Base-by-base conservation (phyloP, 2,113 vertebrate genomes). In the Alethe castanea region DNA sequence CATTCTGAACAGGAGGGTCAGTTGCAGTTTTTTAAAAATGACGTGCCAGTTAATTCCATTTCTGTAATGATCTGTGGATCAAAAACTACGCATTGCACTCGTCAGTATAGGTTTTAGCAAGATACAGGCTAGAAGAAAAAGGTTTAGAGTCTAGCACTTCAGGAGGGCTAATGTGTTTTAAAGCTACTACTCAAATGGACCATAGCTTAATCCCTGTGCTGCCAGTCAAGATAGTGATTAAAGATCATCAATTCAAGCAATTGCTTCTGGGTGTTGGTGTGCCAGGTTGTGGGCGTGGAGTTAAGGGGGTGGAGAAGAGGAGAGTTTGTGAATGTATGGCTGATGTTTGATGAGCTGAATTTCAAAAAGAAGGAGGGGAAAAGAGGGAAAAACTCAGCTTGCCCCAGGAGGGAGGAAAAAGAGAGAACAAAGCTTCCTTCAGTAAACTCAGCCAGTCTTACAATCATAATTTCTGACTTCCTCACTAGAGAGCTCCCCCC, bases 191-290 rank as follows among this genome's bases (percentile, higher is more conserved):
- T 95, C 1, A 31, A 96, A 93, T 67, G 59, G 66, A 74, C 81
- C 81, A 4, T 47, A 64, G 77, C 81, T 95, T 97, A 98, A 97
- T 97, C 94, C 92, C 56, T 60, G 42, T 92, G 77, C 96, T 98
- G 90, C 81, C 87, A 94, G 61, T 96, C 94, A 96, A 95, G 77
- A 72, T 6, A 95, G 86, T 70, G 92, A 93, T 94, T 97, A 96
- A 97, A 97, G 97, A 69, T 94, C 92, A 92, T 35, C 89, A 96
- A 94, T 92, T 96, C 97, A 95, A 54, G 94, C 96, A 97, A 95
- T 91, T 95, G 74, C 82, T 93, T 84, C 89, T 96, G 94, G 74
- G 72, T 76, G 82, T 76, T 90, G 88, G 47, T 90, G 53, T 62
- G 35, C 53, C 2, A 9, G 45, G 26, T 85, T 71, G 40, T 42